Evolutionary conservation across 2,888 invertebrate genomes (phyloP), one percentile per base, ranked within the genome.

Genomic region (Aelia acuminata): DNA sequence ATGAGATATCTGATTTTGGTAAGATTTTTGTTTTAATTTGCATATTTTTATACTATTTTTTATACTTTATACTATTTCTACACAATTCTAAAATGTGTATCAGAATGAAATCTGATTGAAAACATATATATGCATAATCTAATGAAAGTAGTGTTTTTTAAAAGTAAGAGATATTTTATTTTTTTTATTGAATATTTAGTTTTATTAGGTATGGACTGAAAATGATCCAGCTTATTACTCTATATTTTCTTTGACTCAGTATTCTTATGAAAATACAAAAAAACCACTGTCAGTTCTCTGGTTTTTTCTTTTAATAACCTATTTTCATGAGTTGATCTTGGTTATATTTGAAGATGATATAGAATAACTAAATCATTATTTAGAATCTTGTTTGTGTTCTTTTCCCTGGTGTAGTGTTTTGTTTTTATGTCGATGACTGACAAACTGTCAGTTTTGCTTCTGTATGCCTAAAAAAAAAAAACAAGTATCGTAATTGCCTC

Each of bases 1-100:
- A 75, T 49, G 87, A 87, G 43, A 80, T 87, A 84, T 87, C 84
- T 49, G 87, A 87, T 50, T 87, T 87, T 84, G 87, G 87, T 87
- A 50, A 87, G 87, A 50, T 43, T 57, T 20, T n/a, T n/a, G n/a
- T n/a, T 48, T 70, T 70, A 13, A 26, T 18, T 7, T 57, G 4
- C 35, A 70, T 20, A 31, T 13, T 70, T 26, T 57, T 20, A 4
- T 70, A 18, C 35, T 35, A 5, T 35, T 53, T 53, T 53, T 20
- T 8, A 20, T 10, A 26, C n/a, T 26, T 57, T 20, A 4, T 70
- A 18, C 35, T 35, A 5, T 35, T 53, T 53, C 26, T 20, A n/a
- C n/a, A 20, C 2, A 26, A 7, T 26, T 57, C 2, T 57, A 26
- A 26, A n/a, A 20, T 7, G 18, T 70, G 3, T 0, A 57, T 26